A percentile compares a stretch with the other conserved stretches of the same genome.
These are phyloP conservation scores for Eupithecia abbreviata DNA, from an alignment of 2,888 invertebrate genomes.

Conservation along the genomic window DNA sequence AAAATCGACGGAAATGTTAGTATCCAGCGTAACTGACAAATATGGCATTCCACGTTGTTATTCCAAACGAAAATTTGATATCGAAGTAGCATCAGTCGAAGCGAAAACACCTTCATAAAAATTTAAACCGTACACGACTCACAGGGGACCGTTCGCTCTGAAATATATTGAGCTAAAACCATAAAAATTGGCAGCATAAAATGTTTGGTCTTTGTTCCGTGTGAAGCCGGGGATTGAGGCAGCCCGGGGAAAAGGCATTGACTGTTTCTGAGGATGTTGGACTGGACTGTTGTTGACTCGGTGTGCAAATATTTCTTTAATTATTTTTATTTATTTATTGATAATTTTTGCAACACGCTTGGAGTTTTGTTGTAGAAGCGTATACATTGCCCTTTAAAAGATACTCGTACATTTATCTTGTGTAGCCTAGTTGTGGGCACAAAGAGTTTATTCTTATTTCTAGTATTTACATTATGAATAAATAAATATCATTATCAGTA, in stretches of 20 bases:
- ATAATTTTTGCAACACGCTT: too few species aligned
- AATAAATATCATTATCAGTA: too few species aligned
- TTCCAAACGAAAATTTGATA: neutral
- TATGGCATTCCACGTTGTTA: neutral
- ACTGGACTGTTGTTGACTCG: neutral
- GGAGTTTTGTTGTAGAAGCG: too few species aligned
- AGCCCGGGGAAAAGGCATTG: neutral
- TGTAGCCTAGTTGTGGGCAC: too few species aligned
- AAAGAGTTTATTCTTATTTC: too few species aligned
- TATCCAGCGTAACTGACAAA: neutral
- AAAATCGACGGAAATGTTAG: neutral
- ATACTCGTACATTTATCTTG: too few species aligned
- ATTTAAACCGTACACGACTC: conserved; percentile 10
- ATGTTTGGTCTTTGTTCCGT: conserved; percentile 1
- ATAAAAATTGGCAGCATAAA: conserved; percentile 19
- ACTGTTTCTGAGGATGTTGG: neutral
- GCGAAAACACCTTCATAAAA: conserved; percentile 11
- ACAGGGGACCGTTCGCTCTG: neutral
- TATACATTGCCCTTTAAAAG: too few species aligned
- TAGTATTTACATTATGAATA: too few species aligned
- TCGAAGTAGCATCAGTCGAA: neutral
- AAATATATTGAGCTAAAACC: conserved; percentile 17
- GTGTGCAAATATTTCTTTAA: too few species aligned
- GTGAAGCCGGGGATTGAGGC: neutral
- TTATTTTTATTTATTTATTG: too few species aligned